Evolutionary conservation across 2,113 vertebrate genomes (phyloP).

Genomic region (Caranx ignobilis): DNA sequence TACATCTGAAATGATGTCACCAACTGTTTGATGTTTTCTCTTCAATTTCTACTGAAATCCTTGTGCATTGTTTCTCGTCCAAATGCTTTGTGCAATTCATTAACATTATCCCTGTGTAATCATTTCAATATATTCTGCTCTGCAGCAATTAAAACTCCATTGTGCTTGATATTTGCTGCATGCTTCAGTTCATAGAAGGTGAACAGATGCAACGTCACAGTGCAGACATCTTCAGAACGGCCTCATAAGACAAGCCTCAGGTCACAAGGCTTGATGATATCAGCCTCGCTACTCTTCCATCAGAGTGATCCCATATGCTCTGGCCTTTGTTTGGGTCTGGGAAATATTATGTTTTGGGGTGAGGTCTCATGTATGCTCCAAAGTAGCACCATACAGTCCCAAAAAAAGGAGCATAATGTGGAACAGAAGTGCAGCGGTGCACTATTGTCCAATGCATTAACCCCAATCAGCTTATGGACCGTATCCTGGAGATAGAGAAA

Average conservation of each 20-base stretch:
- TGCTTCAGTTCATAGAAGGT: slow-evolving; percentile 29
- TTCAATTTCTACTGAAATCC: not conserved
- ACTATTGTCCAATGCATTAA: slow-evolving; percentile 77
- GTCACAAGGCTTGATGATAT: slow-evolving; percentile 62
- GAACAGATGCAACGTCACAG: slow-evolving; percentile 26
- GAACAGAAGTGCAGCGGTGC: slow-evolving; percentile 76
- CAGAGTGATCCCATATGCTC: slow-evolving; percentile 72
- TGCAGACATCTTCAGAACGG: slow-evolving; percentile 52
- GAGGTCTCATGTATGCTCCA: slow-evolving; percentile 58
- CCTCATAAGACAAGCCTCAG: slow-evolving; percentile 60
- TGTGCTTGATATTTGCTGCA: not conserved
- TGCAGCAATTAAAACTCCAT: not conserved
- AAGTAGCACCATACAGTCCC: slow-evolving; percentile 55
- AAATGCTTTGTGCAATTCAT: not conserved
- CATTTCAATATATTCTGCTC: not conserved
- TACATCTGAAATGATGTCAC: slow-evolving; percentile 45
- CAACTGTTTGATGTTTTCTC: slow-evolving; percentile 23
- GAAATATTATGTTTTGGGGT: slow-evolving; percentile 75
- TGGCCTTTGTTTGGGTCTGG: slow-evolving; percentile 68
- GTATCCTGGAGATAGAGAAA: slow-evolving; percentile 38
- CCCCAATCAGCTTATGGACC: slow-evolving; percentile 76
- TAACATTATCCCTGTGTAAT: not conserved
- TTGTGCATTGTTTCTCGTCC: not conserved
- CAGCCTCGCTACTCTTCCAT: slow-evolving; percentile 49
- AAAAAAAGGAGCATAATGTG: slow-evolving; percentile 70